phyloP scores from a whole-genome alignment of 2,113 vertebrate species.

The Erinaceus europaeus region DNA sequence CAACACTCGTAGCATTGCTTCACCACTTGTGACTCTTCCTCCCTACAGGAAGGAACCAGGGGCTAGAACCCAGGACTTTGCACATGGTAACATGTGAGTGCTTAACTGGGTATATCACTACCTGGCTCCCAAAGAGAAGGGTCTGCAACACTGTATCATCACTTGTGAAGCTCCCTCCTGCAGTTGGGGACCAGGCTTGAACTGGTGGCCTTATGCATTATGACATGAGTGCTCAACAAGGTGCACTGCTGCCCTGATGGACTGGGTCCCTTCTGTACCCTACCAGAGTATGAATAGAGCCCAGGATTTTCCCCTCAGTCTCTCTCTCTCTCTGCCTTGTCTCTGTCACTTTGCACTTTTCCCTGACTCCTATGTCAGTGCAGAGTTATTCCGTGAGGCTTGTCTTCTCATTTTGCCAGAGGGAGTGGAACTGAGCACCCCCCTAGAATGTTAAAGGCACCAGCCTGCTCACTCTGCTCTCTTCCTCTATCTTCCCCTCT shows the following conservation, averaged over 20 bases:
- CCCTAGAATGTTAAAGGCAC: background rate
- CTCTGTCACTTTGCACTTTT: background rate
- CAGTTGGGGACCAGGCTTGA: too few relatives aligned
- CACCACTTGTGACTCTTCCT: background rate
- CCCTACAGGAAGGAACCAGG: too few relatives aligned
- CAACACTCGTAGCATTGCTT: too few relatives aligned
- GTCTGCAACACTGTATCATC: background rate
- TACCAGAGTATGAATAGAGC: background rate
- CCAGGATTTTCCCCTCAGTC: background rate
- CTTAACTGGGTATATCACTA: too few relatives aligned
- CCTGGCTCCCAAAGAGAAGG: too few relatives aligned
- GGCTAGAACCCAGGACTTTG: too few relatives aligned
- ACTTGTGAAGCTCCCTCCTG: background rate
- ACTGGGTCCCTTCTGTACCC: background rate
- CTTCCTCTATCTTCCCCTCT: background rate
- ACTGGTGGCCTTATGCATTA: too few relatives aligned
- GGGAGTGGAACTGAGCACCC: background rate
- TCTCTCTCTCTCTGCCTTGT: background rate
- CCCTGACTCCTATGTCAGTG: background rate
- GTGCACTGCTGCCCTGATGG: too few relatives aligned
- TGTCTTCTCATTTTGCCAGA: background rate
- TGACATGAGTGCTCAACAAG: too few relatives aligned
- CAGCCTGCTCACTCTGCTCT: background rate
- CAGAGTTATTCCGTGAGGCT: background rate
- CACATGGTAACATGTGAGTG: too few relatives aligned